These are phyloP conservation scores for Rhopalosiphum nymphaeae DNA, from an alignment of 2,888 invertebrate species.

Conservation along the genomic window DNA sequence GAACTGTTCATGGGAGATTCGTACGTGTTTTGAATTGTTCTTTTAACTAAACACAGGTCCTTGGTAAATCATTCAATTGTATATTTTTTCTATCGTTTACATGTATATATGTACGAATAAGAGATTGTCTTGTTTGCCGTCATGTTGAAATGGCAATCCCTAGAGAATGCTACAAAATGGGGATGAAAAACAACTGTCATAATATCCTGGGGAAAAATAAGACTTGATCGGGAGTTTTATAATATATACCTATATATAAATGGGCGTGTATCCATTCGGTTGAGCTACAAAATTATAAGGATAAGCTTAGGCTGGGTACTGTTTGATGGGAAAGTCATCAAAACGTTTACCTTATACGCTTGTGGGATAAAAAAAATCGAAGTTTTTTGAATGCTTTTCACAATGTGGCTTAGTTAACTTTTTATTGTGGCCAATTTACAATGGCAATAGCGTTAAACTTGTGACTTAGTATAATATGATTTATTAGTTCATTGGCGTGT, in stretches of 20 bases:
- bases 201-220: conserved; percentile 41
- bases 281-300: conserved; percentile 12
- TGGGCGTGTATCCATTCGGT: not conserved
- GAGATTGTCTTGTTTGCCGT: conserved; percentile 8
- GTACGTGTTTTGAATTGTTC: conserved; percentile 32
- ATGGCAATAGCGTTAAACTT: not conserved
- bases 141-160: conserved; percentile 18
- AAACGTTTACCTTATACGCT: not conserved
- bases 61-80: conserved; percentile 40
- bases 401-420: not conserved
- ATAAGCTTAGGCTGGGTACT: not conserved
- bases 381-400: conserved; percentile 20
- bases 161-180: not conserved
- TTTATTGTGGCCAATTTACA: not conserved
- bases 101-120: not conserved
- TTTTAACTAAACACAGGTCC: conserved; percentile 6
- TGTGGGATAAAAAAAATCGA: not conserved
- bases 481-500: not conserved
- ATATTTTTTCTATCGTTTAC: conserved; percentile 6
- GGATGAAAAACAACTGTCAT: conserved; percentile 28
- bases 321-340: not conserved
- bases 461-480: not conserved
- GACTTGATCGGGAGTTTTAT: conserved; percentile 12
- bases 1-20: not conserved
- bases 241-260: not conserved